phyloP scores from a whole-genome alignment of 2,888 invertebrate species.

The Meiosimyza decipiens region DNA sequence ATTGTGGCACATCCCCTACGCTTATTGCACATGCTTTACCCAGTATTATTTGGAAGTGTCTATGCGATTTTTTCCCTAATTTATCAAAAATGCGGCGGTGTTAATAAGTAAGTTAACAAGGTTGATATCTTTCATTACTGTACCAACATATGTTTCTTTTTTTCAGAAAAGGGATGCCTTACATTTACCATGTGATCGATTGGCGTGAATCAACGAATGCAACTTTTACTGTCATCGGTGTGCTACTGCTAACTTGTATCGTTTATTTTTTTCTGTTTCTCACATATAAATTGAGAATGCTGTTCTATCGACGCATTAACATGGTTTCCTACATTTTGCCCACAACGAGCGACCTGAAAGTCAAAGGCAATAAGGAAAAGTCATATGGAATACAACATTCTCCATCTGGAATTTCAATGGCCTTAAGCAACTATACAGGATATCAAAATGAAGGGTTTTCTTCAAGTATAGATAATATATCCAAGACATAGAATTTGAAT shows the following conservation, averaged over 20 bases:
- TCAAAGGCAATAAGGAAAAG: constrained; percentile 10
- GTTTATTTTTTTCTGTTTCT: constrained; percentile 60
- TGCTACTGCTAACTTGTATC: constrained; percentile 57
- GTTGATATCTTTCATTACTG: not conserved
- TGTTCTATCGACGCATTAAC: constrained; percentile 55
- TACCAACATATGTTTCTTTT: constrained; percentile 5
- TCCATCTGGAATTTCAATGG: constrained; percentile 64
- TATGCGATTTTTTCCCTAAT: constrained; percentile 72
- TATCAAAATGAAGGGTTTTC: constrained; percentile 60
- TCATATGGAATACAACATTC: constrained; percentile 57
- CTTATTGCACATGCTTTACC: constrained; percentile 74
- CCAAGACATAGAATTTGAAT: constrained; percentile 36
- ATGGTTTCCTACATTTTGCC: constrained; percentile 55
- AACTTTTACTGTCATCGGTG: constrained; percentile 56
- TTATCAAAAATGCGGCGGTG: constrained; percentile 74
- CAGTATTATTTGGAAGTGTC: constrained; percentile 71
- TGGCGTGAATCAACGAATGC: constrained; percentile 75
- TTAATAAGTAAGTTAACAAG: constrained; percentile 67
- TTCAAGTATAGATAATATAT: constrained; percentile 44
- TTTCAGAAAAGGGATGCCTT: constrained; percentile 71
- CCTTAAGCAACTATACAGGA: constrained; percentile 59
- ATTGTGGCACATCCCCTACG: constrained; percentile 80
- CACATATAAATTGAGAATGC: constrained; percentile 60
- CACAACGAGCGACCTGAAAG: constrained; percentile 47
- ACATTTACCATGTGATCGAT: constrained; percentile 80